Evolutionary conservation across 2,113 vertebrate species (phyloP).

Genomic region (Anser cygnoides): DNA sequence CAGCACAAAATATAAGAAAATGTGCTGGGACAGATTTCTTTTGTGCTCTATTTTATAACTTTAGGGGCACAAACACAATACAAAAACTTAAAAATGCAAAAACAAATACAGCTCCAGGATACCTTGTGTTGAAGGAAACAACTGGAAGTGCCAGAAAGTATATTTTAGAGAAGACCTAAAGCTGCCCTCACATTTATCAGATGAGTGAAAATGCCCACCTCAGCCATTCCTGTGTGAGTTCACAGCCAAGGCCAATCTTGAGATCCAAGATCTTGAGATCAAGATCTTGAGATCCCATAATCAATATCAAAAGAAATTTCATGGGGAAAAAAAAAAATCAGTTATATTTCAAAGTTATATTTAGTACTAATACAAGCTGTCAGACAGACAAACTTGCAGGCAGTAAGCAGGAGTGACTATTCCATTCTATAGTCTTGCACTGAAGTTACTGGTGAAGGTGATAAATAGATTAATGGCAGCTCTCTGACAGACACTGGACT

Average conservation of each 20-base stretch:
- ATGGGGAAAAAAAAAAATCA: neutral
- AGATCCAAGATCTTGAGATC: neutral
- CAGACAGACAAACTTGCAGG: neutral
- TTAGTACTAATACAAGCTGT: neutral
- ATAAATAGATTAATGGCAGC: neutral
- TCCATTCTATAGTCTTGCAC: neutral
- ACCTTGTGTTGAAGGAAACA: rapidly evolving
- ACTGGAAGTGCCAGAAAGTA: neutral
- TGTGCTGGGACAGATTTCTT: neutral
- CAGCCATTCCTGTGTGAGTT: neutral
- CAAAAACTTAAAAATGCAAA: neutral
- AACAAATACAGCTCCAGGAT: neutral
- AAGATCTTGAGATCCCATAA: neutral
- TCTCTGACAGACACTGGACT: neutral
- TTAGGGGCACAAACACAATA: neutral
- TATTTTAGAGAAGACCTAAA: neutral
- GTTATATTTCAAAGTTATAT: neutral
- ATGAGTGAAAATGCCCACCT: neutral
- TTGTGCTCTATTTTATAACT: neutral
- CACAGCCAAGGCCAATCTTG: neutral
- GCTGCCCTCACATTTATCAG: neutral
- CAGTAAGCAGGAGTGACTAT: neutral
- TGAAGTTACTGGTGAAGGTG: neutral
- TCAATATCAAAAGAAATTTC: neutral
- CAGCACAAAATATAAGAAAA: neutral